Evolutionary conservation across 92 coral and sea anemone species (phyloP), one percentile per base, ranked within the genome.

Genomic region (Palythoa grandis): DNA sequence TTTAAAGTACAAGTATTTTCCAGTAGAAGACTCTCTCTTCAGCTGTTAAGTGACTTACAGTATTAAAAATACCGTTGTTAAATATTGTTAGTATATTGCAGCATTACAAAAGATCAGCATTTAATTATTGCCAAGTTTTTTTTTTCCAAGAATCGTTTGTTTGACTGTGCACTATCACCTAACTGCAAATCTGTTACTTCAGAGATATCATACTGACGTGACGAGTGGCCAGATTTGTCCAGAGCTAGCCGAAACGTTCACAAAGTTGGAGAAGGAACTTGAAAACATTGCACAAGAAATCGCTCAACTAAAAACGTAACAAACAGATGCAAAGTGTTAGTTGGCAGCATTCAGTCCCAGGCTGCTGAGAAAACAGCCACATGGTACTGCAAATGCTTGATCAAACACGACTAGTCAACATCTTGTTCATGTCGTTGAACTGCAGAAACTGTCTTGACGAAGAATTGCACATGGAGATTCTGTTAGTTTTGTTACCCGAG

Each of bases 151-250:
- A 63, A 63, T 19, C 23, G 8, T 63, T 63, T 16, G 25, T 19
- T 23, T 63, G 10, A 63, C 11, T 0, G 4, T 24, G 40, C 15
- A 19, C 17, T 20, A 1, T 20, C 9, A n/a, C 25, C 0, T 24
- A 14, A 70, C 43, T 40, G n/a, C 19, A 58, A 1, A 60, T 37
- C 61, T 63, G 66, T 39, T 78, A 72, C 12, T 29, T 24, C 77
- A 92, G 96, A 93, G 89, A 83, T 86, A 82, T 37, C 94, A 93
- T 77, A 86, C 92, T 1, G 93, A 92, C 83, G 53, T 88, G 52
- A 53, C 88, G 25, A 90, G 92, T 25, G 95, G 93, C 7, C 25
- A 82, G 24, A 35, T 89, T 15, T 69, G 56, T 5, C 65, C 89
- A 23, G 92, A 92, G 56, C 89, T 93, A 78, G 68, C 86, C 1